Percentiles rank a stretch among this genome's conserved stretches.
phyloP scores from a whole-genome alignment of 2,888 invertebrate species.

The Tenthredo scrophulariae region DNA sequence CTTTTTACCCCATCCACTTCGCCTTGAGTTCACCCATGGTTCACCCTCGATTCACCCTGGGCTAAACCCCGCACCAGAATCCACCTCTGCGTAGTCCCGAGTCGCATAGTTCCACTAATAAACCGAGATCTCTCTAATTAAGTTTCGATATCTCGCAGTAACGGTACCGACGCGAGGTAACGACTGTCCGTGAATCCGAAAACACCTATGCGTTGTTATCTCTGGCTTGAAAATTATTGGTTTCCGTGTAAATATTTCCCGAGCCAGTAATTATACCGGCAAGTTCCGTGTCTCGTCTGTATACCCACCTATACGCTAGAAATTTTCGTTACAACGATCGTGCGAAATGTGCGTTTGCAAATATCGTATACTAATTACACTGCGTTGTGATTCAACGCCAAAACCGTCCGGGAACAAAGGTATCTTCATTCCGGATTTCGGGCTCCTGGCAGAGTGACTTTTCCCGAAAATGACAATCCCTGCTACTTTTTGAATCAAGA shows the following conservation, averaged over 20 bases:
- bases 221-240: conserved; percentile 22
- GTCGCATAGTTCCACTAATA: conserved; percentile 55
- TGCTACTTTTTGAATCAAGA: neutral
- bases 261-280: conserved; percentile 33
- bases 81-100: conserved; percentile 40
- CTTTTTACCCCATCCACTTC: conserved; percentile 32
- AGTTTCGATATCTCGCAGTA: conserved; percentile 53
- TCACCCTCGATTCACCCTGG: conserved; percentile 54
- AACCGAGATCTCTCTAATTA: conserved; percentile 56
- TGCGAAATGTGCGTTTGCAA: neutral
- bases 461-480: neutral
- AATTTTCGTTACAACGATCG: neutral
- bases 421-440: neutral
- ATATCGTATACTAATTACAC: conserved; percentile 15
- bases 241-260: conserved; percentile 20
- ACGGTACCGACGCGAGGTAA: conserved; percentile 20
- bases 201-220: conserved; percentile 32
- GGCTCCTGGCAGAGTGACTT: neutral
- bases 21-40: conserved; percentile 54
- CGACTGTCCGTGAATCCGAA: conserved; percentile 43
- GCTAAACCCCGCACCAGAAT: conserved; percentile 1
- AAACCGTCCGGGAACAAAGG: neutral
- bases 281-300: neutral
- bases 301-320: neutral
- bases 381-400: neutral